Evolutionary conservation across 2,888 invertebrate genomes (phyloP).

Genomic region (Anticlea derivata): DNA sequence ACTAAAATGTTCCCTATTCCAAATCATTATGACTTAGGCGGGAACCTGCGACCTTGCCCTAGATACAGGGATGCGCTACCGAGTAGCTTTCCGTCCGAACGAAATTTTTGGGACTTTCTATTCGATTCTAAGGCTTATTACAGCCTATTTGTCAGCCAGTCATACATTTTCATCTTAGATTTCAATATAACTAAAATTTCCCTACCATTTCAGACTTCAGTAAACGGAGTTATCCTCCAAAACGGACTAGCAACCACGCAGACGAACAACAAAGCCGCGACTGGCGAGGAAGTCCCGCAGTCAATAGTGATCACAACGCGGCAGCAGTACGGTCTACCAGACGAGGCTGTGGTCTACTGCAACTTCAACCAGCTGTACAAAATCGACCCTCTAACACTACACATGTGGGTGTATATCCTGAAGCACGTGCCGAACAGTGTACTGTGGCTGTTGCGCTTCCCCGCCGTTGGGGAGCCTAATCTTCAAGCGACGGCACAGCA

Average conservation of each 20-base stretch:
- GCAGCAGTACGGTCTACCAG: constrained; percentile 97
- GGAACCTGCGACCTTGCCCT: no score
- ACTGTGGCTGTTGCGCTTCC: constrained; percentile 97
- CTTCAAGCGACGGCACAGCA: constrained; percentile 92
- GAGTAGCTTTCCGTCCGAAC: no score
- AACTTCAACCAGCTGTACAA: constrained; percentile 99
- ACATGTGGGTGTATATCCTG: constrained; percentile 98
- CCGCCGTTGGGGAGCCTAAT: constrained; percentile 95
- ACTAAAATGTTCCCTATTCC: no score
- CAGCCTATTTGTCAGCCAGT: no score
- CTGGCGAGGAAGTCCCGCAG: constrained; percentile 99
- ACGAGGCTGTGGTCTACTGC: constrained; percentile 98
- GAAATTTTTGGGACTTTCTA: no score
- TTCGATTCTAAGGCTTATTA: no score
- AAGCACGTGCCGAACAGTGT: constrained; percentile 98
- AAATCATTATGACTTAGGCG: no score
- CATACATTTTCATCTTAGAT: not conserved
- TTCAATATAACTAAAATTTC: not conserved
- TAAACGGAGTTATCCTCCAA: constrained; percentile 97
- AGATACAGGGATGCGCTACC: no score
- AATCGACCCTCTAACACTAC: constrained; percentile 97
- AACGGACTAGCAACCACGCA: constrained; percentile 99
- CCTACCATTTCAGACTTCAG: constrained; percentile 87
- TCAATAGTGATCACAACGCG: constrained; percentile 98
- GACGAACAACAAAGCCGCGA: constrained; percentile 98